Base-by-base conservation (phyloP, 2,888 invertebrate genomes). In the Leptarthrus brevirostris region DNA sequence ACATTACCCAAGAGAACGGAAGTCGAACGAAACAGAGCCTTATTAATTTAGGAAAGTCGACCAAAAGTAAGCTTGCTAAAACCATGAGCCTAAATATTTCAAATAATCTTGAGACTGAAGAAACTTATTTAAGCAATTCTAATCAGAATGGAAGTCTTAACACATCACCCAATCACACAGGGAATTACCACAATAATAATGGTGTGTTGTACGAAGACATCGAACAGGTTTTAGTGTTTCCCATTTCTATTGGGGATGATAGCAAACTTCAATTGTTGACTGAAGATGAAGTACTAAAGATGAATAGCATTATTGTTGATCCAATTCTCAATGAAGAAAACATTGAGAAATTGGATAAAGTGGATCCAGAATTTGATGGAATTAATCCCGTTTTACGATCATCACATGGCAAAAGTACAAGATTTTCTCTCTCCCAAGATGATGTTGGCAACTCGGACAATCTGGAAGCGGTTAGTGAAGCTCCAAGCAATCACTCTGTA, bases 371-470 rank as follows among this genome's bases (percentile, higher is more conserved):
- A 78, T 4, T 79, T 18, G 80, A 80, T 72, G 79, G 79, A 69
- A 79, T 80, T 5, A 79, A 78, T 6, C 78, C 78, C n/a, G 83
- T 86, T 2, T 81, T 86, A 34, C 82, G 84, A 24, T 83, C 84
- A 36, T 80, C 87, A 4, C 86, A 85, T 74, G 88, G 87, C 79
- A 90, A 90, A 80, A 84, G 89, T 0, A 89, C 90, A 10, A 86
- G 88, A 76, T 96, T 96, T 84, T 94, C 94, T 0, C 87, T 94
- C 56, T 94, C 94, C 0, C 94, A 93, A 81, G 97, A 97, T 81
- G 97, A 97, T 84, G 96, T 95, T 73, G 95, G 95, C 12, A 96
- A 95, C 81, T 96, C 96, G 3, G 97, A 97, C 83, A 96, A 96
- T 85, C 86, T 96, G 78, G 97, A 97, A 85, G 97, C 94, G 0